Evolutionary conservation across 2,888 invertebrate genomes (phyloP), one percentile per base, ranked within the genome.

Genomic region (Phanerotoma sp.): DNA sequence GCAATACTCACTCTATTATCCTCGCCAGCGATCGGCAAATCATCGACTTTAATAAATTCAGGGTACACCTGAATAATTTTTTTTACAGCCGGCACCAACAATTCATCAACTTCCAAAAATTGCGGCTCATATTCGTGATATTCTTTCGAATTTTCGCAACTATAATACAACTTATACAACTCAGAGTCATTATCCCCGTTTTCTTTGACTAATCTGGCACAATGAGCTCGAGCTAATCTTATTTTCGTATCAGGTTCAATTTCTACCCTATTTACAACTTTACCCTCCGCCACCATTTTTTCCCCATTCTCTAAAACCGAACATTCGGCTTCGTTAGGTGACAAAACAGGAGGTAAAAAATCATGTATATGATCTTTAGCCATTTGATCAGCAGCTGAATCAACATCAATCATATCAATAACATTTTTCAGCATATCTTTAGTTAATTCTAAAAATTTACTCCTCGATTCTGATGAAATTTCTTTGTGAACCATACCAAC

Each of bases 371-470:
- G 93, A 62, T 86, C 84, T 67, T 88, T 90, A 3, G 89, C 91
- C 81, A 96, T 82, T 77, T 89, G 86, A 78, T 98, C 98, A 3
- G 90, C 91, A 13, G 91, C 92, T 32, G 84, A 82, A 75, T 97
- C 92, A 15, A 79, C 64, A 10, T 83, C 79, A 3, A 80, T 74
- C 55, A 79, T 70, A 9, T 73, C 65, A 18, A 79, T 58, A 54
- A 81, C 38, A 46, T 72, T 74, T 4, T 62, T 65, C 60, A 81
- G 67, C 49, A 82, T 22, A 18, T 62, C 51, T 47, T 62, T 64
- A 0, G 64, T 62, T 5, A 86, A 79, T 28, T 82, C 71, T 47
- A 85, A 77, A 41, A 83, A 55, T 32, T 73, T 75, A 2, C 54
- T 64, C 54, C 83, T 80, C 6, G 79, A 72, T 25, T 78, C 73